A percentile compares a stretch with the other conserved stretches of the same genome.
Evolutionary conservation across 2,888 invertebrate species (phyloP).

Genomic region (Dorcus parallelipipedus): DNA sequence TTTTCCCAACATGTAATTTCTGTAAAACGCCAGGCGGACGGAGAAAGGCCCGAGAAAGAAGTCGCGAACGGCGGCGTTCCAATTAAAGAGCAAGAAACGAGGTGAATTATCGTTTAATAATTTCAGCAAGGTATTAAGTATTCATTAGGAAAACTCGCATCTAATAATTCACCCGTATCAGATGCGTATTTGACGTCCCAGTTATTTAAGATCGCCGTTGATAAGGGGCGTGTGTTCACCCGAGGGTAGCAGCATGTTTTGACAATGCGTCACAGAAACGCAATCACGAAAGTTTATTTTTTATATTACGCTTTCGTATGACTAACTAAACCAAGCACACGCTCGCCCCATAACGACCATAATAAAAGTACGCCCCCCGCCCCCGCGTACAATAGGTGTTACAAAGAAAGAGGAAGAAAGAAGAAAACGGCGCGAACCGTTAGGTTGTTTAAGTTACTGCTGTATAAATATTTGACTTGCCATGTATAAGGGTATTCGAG

Average conservation of each 20-base stretch:
- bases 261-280: slow-evolving; percentile 41
- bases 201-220: slow-evolving; percentile 33
- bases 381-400: no score
- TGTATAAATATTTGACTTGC: slow-evolving; percentile 19
- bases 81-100: no score
- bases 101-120: no score
- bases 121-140: no score
- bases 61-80: no score
- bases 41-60: no score
- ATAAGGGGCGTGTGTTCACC: slow-evolving; percentile 27
- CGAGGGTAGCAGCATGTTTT: slow-evolving; percentile 32
- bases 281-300: slow-evolving; percentile 32
- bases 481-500: slow-evolving; percentile 18
- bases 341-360: background rate
- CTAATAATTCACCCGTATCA: slow-evolving; percentile 30
- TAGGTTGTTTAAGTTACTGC: background rate
- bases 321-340: background rate
- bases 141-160: slow-evolving; percentile 10
- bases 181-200: slow-evolving; percentile 30
- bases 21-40: no score
- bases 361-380: no score
- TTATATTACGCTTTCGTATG: background rate
- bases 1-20: no score
- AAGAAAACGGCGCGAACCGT: background rate
- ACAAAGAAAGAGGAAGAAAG: no score